Evolutionary conservation across 2,888 invertebrate genomes (phyloP).

Genomic region (Glomeris marginata): DNA sequence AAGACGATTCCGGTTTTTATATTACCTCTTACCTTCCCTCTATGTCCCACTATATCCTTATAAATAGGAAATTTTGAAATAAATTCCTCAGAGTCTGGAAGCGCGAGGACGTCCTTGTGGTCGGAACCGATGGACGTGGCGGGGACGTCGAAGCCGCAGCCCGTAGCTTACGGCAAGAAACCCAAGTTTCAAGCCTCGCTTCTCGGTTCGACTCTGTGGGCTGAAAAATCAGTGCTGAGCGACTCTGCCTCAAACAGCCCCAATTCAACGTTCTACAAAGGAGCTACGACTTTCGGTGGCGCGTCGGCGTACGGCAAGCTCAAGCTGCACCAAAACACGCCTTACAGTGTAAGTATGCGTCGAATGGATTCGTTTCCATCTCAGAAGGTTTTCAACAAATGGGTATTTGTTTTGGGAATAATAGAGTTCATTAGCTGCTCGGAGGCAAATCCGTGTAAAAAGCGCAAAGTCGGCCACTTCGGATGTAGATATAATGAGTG

Average conservation of each 20-base stretch:
- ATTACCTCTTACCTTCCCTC: no score
- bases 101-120: background rate
- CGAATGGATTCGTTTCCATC: no score
- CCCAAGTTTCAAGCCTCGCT: conserved; percentile 24
- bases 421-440: conserved; percentile 13
- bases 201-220: conserved; percentile 23
- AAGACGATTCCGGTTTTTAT: background rate
- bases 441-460: conserved; percentile 24
- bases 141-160: conserved; percentile 9
- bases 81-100: background rate
- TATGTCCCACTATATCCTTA: no score
- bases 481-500: conserved; percentile 39
- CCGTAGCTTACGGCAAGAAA: conserved; percentile 14
- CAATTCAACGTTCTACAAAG: conserved; percentile 23
- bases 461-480: conserved; percentile 22
- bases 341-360: background rate
- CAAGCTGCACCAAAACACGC: background rate
- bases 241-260: no score
- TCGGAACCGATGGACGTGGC: background rate
- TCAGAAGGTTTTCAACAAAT: no score
- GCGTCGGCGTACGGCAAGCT: conserved; percentile 22
- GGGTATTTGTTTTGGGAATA: conserved; percentile 3
- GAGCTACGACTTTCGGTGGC: conserved; percentile 29
- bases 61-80: no score
- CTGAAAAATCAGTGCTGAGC: conserved; percentile 5